Evolutionary conservation across 2,888 invertebrate species (phyloP).

Genomic region (Nephrotoma guestfalica): DNA sequence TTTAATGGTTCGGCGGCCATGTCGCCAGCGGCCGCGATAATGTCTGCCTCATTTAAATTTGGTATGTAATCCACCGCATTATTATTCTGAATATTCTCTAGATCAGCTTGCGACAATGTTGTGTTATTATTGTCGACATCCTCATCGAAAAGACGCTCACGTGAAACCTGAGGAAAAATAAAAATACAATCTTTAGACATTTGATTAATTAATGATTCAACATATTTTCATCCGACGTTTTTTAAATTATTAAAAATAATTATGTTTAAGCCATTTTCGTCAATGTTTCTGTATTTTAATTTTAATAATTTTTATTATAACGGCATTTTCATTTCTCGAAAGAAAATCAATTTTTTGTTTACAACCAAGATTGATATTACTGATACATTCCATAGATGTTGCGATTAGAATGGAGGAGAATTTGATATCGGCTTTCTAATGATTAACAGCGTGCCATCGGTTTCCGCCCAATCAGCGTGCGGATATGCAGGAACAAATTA

Average conservation of each 20-base stretch:
- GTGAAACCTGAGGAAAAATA: slow-evolving; percentile 6
- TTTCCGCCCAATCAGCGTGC: too few species aligned
- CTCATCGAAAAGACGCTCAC: slow-evolving; percentile 12
- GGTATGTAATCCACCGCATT: slow-evolving; percentile 37
- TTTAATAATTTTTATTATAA: neutral
- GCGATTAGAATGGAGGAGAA: too few species aligned
- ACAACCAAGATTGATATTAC: neutral
- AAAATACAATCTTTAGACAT: neutral
- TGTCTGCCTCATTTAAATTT: slow-evolving; percentile 14
- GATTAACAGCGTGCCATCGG: too few species aligned
- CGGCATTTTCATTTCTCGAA: neutral
- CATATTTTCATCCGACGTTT: neutral
- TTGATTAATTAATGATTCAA: neutral
- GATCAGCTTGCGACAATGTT: slow-evolving; percentile 38
- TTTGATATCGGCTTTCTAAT: too few species aligned
- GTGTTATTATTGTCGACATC: slow-evolving; percentile 38
- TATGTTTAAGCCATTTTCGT: neutral
- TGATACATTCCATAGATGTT: too few species aligned
- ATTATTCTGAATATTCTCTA: slow-evolving; percentile 43
- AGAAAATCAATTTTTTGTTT: neutral
- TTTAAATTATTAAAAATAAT: neutral
- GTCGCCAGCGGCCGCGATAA: neutral
- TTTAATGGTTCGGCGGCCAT: neutral
- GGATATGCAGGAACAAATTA: too few species aligned
- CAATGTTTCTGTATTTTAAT: neutral